phyloP scores from a whole-genome alignment of 2,888 invertebrate species.

The Rhabditophanes sp. region DNA sequence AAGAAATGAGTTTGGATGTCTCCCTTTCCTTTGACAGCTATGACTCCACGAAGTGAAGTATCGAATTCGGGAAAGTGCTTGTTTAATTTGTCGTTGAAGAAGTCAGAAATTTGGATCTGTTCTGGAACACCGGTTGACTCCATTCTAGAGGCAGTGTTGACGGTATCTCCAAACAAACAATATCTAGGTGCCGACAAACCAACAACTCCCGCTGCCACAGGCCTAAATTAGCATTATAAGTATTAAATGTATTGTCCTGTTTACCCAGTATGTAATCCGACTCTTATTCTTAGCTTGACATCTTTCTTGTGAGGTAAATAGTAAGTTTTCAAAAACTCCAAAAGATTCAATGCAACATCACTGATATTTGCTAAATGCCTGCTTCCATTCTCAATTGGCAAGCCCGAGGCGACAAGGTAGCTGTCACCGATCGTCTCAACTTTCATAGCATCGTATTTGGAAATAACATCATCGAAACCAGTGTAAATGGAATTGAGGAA shows the following conservation, averaged over 20 bases:
- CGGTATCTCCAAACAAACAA: constrained; percentile 42
- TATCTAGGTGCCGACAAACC: constrained; percentile 42
- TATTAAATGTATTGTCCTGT: background rate
- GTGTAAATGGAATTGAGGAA: constrained; percentile 35
- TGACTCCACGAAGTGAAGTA: constrained; percentile 22
- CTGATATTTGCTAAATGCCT: constrained; percentile 31
- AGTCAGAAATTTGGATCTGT: constrained; percentile 33
- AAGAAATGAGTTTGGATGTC: no score
- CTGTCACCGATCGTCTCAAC: constrained; percentile 42
- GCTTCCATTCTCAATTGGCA: constrained; percentile 37
- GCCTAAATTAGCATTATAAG: constrained; percentile 6
- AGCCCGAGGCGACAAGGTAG: constrained; percentile 36
- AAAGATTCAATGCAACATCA: constrained; percentile 30
- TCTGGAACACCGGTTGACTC: constrained; percentile 35
- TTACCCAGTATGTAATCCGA: constrained; percentile 1
- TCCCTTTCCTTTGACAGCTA: constrained; percentile 36
- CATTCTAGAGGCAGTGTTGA: constrained; percentile 39
- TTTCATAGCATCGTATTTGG: constrained; percentile 26
- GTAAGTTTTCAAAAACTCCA: constrained; percentile 16
- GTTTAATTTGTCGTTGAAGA: constrained; percentile 14
- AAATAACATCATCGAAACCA: constrained; percentile 38
- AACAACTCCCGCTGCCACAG: constrained; percentile 41
- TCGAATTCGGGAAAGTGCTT: constrained; percentile 28
- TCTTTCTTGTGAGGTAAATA: background rate
- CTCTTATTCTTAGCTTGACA: constrained; percentile 1